These are phyloP conservation scores for Mesopsocus fuscifrons DNA, from an alignment of 2,888 invertebrate species.

Conservation along the genomic window DNA sequence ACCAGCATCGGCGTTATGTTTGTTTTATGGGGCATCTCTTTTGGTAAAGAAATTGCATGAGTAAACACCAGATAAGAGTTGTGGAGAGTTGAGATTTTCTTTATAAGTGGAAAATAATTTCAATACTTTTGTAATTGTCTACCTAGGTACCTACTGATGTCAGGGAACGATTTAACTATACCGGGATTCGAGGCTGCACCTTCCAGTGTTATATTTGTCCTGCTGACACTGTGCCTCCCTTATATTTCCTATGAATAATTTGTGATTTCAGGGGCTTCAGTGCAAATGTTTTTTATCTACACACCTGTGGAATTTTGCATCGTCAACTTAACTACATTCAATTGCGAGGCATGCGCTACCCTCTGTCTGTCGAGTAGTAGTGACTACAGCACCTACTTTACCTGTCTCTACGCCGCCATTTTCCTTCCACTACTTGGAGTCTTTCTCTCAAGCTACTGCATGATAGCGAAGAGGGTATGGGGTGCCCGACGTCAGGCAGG, in stretches of 20 bases:
- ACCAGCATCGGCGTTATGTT: not conserved
- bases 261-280: constrained; percentile 1
- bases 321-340: not conserved
- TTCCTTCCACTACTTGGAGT: not conserved
- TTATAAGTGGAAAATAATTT: too few species aligned
- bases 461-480: not conserved
- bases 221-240: not conserved
- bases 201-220: not conserved
- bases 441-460: not conserved
- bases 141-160: too few species aligned
- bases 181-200: not conserved
- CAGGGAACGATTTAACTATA: not conserved
- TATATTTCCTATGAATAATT: not conserved
- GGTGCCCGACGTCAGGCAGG: not conserved
- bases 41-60: not conserved
- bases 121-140: too few species aligned
- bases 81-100: too few species aligned
- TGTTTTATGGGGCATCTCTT: not conserved
- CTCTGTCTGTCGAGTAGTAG: not conserved
- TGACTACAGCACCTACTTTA: not conserved
- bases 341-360: not conserved
- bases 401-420: not conserved
- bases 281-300: constrained; percentile 5
- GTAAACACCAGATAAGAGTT: too few species aligned
- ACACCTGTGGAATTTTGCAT: not conserved